Conservation (phyloP, 1,140 invertebrate species). For the Lasaia peninsularis region DNA sequence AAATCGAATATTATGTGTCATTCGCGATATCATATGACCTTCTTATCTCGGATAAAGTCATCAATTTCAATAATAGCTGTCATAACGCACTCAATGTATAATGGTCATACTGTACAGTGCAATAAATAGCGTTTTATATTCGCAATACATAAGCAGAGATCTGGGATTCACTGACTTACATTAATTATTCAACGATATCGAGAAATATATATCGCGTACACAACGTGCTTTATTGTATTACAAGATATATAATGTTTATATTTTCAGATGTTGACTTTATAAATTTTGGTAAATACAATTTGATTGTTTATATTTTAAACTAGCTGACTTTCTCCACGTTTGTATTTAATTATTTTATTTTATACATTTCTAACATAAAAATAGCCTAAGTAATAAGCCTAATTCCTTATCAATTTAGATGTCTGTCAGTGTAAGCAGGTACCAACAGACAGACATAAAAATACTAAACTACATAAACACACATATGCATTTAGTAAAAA, state of each 20-base stretch:
- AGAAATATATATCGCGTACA: not conserved
- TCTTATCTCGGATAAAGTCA: conserved; percentile 69
- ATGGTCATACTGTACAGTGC: conserved; percentile 32
- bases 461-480: too few species aligned
- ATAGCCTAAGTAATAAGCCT: too few species aligned
- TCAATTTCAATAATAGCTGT: conserved; percentile 69
- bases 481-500: too few species aligned
- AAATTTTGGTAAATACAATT: not conserved
- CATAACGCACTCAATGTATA: conserved; percentile 57
- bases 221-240: not conserved
- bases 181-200: not conserved
- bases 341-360: too few species aligned
- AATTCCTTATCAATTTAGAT: too few species aligned
- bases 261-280: not conserved
- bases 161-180: conserved; percentile 3
- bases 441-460: too few species aligned
- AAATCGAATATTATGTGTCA: conserved; percentile 69
- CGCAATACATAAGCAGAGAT: conserved; percentile 17
- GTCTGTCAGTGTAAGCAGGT: too few species aligned
- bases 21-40: conserved; percentile 59
- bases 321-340: too few species aligned
- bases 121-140: conserved; percentile 56
- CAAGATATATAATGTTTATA: not conserved
- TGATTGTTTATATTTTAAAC: too few species aligned
- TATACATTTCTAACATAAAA: too few species aligned